phyloP scores from a whole-genome alignment of 1,140 invertebrate species.

The Macrocentrus cingulum region DNA sequence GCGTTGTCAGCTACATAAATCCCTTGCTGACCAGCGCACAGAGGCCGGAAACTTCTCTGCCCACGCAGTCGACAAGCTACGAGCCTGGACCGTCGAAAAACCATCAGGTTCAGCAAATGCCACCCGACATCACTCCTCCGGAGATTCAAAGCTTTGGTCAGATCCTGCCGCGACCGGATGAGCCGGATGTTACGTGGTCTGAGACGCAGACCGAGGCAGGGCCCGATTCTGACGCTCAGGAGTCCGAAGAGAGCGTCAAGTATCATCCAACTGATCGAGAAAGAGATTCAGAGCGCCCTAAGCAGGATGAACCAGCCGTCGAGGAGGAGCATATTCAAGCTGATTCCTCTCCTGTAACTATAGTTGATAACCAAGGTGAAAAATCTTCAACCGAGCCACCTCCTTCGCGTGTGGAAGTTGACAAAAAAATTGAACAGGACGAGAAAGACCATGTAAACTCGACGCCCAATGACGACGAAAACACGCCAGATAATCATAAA shows the following conservation, averaged over 20 bases:
- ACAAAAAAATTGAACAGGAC: slow-evolving; percentile 32
- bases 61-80: slow-evolving; percentile 20
- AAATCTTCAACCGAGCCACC: no score
- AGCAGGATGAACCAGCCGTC: no score
- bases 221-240: slow-evolving; percentile 47
- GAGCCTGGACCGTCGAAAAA: neutral
- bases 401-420: slow-evolving; percentile 27
- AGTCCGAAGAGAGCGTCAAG: slow-evolving; percentile 49
- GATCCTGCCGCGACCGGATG: slow-evolving; percentile 28
- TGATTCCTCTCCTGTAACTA: no score
- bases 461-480: slow-evolving; percentile 11
- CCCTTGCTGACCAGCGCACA: slow-evolving; percentile 39
- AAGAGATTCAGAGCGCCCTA: no score
- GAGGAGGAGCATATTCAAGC: slow-evolving; percentile 8
- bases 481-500: slow-evolving; percentile 7
- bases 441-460: slow-evolving; percentile 16
- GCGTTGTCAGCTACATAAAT: slow-evolving; percentile 47
- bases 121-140: slow-evolving; percentile 23
- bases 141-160: slow-evolving; percentile 31
- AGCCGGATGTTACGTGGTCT: slow-evolving; percentile 32
- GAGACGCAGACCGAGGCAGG: slow-evolving; percentile 37
- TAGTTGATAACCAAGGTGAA: slow-evolving; percentile 21
- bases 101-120: slow-evolving; percentile 16
- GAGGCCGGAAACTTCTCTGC: neutral
- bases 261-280: slow-evolving; percentile 29